A percentile compares a stretch with the other conserved stretches of the same genome.
Conservation (phyloP, 2,888 invertebrate genomes). For the Nymphalis polychloros region DNA sequence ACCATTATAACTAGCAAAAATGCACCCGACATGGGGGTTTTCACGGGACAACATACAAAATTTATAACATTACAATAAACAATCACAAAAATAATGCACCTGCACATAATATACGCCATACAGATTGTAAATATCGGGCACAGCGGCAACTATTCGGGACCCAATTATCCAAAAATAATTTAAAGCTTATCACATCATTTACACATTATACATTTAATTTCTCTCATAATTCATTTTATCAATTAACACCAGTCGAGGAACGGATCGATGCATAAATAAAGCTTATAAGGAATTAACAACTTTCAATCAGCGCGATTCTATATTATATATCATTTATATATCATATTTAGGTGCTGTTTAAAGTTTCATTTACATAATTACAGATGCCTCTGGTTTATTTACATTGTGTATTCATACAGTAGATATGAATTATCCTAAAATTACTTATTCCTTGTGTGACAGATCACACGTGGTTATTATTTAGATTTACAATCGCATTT, state of each 20-base stretch:
- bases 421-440: not conserved
- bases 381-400: constrained; percentile 48
- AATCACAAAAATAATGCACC: constrained; percentile 75
- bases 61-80: constrained; percentile 58
- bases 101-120: constrained; percentile 51
- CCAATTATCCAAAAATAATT: constrained; percentile 72
- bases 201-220: constrained; percentile 57
- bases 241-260: constrained; percentile 21
- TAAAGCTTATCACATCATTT: constrained; percentile 76
- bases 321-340: constrained; percentile 37
- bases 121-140: constrained; percentile 56
- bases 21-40: constrained; percentile 17
- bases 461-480: not conserved
- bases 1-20: constrained; percentile 28
- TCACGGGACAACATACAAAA: constrained; percentile 20
- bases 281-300: constrained; percentile 30
- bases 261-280: constrained; percentile 41
- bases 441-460: not conserved
- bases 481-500: constrained; percentile 76
- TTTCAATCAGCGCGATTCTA: constrained; percentile 34
- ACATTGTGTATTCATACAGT: constrained; percentile 27
- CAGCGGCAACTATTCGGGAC: constrained; percentile 48
- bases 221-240: constrained; percentile 33
- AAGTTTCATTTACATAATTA: constrained; percentile 53
- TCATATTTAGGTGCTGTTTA: constrained; percentile 36